Evolutionary conservation across 2,797 vertebrate genomes (phyloP), one percentile per base, ranked within the genome.

Genomic region (Gephyroberyx darwinii): DNA sequence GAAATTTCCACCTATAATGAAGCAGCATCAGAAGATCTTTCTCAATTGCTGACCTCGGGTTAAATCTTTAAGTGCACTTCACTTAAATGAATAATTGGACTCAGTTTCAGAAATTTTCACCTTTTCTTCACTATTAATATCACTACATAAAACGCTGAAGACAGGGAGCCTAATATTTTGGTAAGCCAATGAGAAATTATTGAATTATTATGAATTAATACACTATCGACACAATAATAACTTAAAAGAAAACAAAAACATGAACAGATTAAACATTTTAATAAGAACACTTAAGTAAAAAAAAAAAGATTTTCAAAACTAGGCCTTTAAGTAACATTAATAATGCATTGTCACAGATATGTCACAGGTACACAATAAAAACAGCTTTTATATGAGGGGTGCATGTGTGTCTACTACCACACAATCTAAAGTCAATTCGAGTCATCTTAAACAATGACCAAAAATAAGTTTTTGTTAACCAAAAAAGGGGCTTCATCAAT

Each of bases 251-350:
- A 90, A 82, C 47, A 73, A 88, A 85, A 90, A 83, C 79, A 77
- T 86, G 22, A 87, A 91, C 78, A 90, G 90, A 91, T 92, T 91
- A 92, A 91, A 91, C 90, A 89, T 90, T 93, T 93, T 92, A 92
- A 93, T 92, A 89, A 88, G 86, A 90, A 92, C 89, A 92, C 82
- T 88, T 84, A 91, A 81, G 85, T 89, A 89, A 91, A 91, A 89
- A 82, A 82, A 84, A 85, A 84, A 87, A 73, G 69, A 85, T 86
- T 89, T 89, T 86, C 82, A 92, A 92, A 91, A 91, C 90, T 92
- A 92, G 89, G 84, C 89, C 86, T 91, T 89, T 90, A 89, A 91
- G 91, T 91, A 91, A 90, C 88, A 93, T 92, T 92, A 92, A 91
- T 92, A 90, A 91, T 89, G 90, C 88, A 90, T 92, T 81, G 89